Evolutionary conservation across 2,888 invertebrate genomes (phyloP).

Genomic region (Noctua janthe): DNA sequence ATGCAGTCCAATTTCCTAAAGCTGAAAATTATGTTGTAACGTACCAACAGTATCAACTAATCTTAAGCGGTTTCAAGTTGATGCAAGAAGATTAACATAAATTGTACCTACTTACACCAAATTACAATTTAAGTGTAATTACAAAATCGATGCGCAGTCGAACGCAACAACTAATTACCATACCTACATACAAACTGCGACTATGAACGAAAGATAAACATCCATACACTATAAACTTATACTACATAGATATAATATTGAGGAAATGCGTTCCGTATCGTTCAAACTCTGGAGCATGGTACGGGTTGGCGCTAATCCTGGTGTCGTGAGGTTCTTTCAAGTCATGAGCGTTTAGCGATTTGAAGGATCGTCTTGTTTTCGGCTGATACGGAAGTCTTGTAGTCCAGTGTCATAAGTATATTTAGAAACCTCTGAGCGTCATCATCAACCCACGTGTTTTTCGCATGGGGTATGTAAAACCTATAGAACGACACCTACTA

Average conservation of each 20-base stretch:
- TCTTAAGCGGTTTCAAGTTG: neutral
- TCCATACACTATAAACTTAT: conserved; percentile 50
- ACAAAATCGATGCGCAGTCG: conserved; percentile 36
- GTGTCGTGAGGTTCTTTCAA: conserved; percentile 50
- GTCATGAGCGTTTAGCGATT: conserved; percentile 64
- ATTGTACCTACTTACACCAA: neutral
- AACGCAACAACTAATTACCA: conserved; percentile 38
- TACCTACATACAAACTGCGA: conserved; percentile 17
- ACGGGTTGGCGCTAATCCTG: conserved; percentile 78
- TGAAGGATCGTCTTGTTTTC: neutral
- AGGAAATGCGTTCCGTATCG: conserved; percentile 86
- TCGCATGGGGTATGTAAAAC: neutral
- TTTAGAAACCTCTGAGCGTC: neutral
- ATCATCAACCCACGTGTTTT: neutral
- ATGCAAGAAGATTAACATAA: conserved; percentile 15
- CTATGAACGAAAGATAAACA: conserved; percentile 57
- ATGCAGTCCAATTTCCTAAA: neutral
- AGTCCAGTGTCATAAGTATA: neutral
- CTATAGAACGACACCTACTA: neutral
- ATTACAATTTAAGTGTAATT: conserved; percentile 8
- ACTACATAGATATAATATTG: conserved; percentile 60
- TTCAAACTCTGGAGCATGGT: conserved; percentile 77
- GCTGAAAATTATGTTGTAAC: neutral
- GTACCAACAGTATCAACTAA: neutral
- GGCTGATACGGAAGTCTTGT: neutral